phyloP scores from a whole-genome alignment of 1,140 invertebrate species.

The Drosophila kohkoa region DNA sequence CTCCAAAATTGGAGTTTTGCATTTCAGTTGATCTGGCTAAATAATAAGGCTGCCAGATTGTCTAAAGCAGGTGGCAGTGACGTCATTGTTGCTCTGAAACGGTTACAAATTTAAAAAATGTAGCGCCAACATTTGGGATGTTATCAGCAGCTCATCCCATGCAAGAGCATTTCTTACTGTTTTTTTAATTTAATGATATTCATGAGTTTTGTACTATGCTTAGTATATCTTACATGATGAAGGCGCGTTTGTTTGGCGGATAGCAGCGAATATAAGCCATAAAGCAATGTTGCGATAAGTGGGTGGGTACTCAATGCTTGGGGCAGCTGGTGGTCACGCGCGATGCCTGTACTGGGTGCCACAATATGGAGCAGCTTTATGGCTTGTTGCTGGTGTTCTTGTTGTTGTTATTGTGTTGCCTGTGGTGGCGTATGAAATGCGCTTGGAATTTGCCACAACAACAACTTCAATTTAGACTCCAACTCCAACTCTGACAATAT shows the following conservation, averaged over 20 bases:
- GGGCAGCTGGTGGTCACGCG: constrained; percentile 70
- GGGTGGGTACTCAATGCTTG: constrained; percentile 52
- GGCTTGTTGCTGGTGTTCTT: not conserved
- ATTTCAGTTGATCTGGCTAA: constrained; percentile 13
- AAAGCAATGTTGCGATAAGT: constrained; percentile 54
- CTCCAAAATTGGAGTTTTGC: not conserved
- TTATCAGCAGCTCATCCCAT: constrained; percentile 33
- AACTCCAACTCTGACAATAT: constrained; percentile 35
- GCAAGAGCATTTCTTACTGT: constrained; percentile 41
- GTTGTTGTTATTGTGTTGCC: constrained; percentile 63
- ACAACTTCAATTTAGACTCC: constrained; percentile 17
- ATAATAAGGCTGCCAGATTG: not conserved
- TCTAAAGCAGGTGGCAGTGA: not conserved
- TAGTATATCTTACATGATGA: constrained; percentile 54
- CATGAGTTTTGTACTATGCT: constrained; percentile 69
- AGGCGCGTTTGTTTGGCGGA: constrained; percentile 46
- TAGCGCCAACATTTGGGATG: constrained; percentile 13
- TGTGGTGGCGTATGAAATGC: constrained; percentile 78
- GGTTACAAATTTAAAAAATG: constrained; percentile 34
- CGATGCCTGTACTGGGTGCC: constrained; percentile 32
- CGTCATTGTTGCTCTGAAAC: constrained; percentile 1
- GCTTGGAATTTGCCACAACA: constrained; percentile 74
- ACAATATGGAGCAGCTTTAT: constrained; percentile 71
- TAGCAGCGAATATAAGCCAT: constrained; percentile 37
- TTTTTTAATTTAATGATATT: constrained; percentile 76